Percentiles rank a stretch among this genome's conserved stretches.
phyloP scores from a whole-genome alignment of 37 sponge, comb jelly and placozoan species.

The Lycopodina hypogea region DNA sequence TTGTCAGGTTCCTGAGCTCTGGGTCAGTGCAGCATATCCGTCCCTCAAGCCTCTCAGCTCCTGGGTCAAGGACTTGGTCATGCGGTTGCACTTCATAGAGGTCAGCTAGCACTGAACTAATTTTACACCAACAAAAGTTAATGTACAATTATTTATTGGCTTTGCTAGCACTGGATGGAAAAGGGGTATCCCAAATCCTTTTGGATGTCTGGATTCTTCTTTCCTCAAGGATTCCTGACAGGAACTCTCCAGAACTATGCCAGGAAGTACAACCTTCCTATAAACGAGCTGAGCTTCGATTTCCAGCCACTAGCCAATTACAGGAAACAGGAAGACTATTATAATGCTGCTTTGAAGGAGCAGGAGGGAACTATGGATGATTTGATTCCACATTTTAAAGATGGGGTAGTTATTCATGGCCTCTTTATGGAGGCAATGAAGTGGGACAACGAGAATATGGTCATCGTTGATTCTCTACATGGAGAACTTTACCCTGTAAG shows the following conservation, averaged over 20 bases:
- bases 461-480: conserved; percentile 66
- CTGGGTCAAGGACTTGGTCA: conserved; percentile 95
- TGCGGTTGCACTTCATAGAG: conserved; percentile 89
- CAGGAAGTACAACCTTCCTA: conserved; percentile 93
- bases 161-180: conserved; percentile 92
- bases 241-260: conserved; percentile 98
- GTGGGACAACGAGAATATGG: conserved; percentile 88
- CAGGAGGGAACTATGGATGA: conserved; percentile 40
- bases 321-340: conserved; percentile 83
- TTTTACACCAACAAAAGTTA: not conserved
- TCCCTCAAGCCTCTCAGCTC: conserved; percentile 95
- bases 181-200: conserved; percentile 85
- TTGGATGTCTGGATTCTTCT: conserved; percentile 99
- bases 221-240: conserved; percentile 99
- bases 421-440: conserved; percentile 91
- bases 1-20: conserved; percentile 80
- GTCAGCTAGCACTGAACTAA: conserved; percentile 24
- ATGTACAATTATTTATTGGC: not conserved
- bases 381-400: conserved; percentile 60
- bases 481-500: conserved; percentile 95
- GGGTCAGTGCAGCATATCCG: conserved; percentile 97
- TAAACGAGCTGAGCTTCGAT: conserved; percentile 93
- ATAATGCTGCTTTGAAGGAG: conserved; percentile 58
- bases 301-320: conserved; percentile 59
- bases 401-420: conserved; percentile 95